Percentiles rank a stretch among this genome's conserved stretches.
These are phyloP conservation scores for Doryteuthis pealeii DNA, from an alignment of 1,140 invertebrate species.

Conservation along the genomic window DNA sequence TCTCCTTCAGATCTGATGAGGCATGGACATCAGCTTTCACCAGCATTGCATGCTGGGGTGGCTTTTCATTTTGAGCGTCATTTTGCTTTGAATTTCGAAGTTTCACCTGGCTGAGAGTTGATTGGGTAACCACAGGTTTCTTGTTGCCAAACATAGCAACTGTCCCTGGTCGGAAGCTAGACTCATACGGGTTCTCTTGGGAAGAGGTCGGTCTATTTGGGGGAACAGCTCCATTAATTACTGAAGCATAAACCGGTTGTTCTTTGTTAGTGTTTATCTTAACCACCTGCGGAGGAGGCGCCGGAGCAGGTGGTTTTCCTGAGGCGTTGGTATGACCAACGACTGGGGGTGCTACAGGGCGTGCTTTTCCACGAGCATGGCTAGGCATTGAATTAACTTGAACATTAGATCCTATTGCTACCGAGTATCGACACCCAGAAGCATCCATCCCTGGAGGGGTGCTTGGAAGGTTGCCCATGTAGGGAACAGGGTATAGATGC, in stretches of 20 bases:
- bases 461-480: not conserved
- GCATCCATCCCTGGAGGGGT: not conserved
- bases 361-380: slow-evolving; percentile 10
- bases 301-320: slow-evolving; percentile 36
- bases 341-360: slow-evolving; percentile 25
- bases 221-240: too few species aligned
- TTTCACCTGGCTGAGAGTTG: slow-evolving; percentile 31
- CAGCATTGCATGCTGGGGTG: slow-evolving; percentile 29
- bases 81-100: slow-evolving; percentile 28
- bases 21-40: slow-evolving; percentile 49
- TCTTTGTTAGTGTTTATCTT: slow-evolving; percentile 40
- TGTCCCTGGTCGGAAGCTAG: slow-evolving; percentile 54
- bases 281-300: slow-evolving; percentile 43
- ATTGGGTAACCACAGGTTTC: not conserved
- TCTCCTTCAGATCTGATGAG: too few species aligned
- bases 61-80: too few species aligned
- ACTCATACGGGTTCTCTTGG: slow-evolving; percentile 38
- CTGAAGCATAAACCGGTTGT: not conserved
- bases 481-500: slow-evolving; percentile 22
- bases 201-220: too few species aligned
- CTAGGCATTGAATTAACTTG: not conserved
- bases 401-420: not conserved
- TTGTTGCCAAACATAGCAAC: slow-evolving; percentile 29
- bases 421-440: not conserved
- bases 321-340: slow-evolving; percentile 1